Evolutionary conservation across 2,888 invertebrate genomes (phyloP), one percentile per base, ranked within the genome.

Genomic region (Trachelus iudaicus): DNA sequence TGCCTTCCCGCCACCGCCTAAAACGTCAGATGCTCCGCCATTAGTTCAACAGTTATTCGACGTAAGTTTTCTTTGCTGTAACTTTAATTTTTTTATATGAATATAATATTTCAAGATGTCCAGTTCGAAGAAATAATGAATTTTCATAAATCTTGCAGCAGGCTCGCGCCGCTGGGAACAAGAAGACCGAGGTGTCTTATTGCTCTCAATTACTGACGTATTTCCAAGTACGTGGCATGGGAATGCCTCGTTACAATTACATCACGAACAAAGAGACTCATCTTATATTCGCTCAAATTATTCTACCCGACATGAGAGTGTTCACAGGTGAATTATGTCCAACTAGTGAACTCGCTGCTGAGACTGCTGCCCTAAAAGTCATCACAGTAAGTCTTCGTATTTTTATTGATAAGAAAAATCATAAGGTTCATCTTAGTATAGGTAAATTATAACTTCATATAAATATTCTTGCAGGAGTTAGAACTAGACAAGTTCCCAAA

Each of bases 181-280:
- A 74, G 40, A 68, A 85, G 4, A 84, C 80, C 15, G 73, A 83
- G 9, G 82, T 84, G 34, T 89, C 87, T 76, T 88, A 90, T 69
- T 88, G 88, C 69, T 87, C 92, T 1, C 90, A 91, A 81, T 84
- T 93, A 69, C 83, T 93, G 68, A 91, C 90, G 34, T 90, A 92
- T 82, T 93, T 90, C 79, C 93, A 93, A 82, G 82, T 90, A 1
- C 90, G 91, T 37, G 89, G 91, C 33, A 83, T 90, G 11, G 92
- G 92, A 69, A 89, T 92, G 80, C 93, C 93, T 4, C 88, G 92
- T 30, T 93, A 93, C 83, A 91, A 87, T 77, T 93, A 93, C 82
- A 77, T 86, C 11, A 87, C 89, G n/a, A 86, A 90, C 34, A 81
- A 85, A 4, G 86, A 86, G 1, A 87, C 89, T 30, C 89, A 90